phyloP scores from a whole-genome alignment of 1,140 invertebrate species.

The Zaprionus inermis region DNA sequence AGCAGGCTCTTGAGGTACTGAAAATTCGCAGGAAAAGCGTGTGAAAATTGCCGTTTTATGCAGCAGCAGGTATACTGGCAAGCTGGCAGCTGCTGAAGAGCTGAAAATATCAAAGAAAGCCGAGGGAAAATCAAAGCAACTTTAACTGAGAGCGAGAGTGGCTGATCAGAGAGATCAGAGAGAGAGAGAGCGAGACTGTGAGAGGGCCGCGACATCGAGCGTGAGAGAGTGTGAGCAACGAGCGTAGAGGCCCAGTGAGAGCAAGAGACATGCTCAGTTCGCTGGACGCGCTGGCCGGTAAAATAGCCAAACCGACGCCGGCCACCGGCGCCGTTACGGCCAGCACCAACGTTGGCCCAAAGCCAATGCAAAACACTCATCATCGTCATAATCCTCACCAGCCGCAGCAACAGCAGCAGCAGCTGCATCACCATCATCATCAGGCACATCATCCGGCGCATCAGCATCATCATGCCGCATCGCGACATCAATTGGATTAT shows the following conservation, averaged over 20 bases:
- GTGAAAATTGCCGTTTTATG: background rate
- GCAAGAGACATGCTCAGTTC: conserved; percentile 88
- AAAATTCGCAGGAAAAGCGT: background rate
- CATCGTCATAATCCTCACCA: conserved; percentile 60
- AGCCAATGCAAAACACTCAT: conserved; percentile 42
- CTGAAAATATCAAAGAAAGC: background rate
- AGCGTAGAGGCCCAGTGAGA: background rate
- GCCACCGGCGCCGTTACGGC: conserved; percentile 65
- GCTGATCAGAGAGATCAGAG: background rate
- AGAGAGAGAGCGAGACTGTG: background rate
- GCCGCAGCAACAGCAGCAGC: conserved; percentile 56
- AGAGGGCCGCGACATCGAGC: too few species aligned
- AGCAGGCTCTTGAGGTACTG: background rate
- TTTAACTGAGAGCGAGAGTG: background rate
- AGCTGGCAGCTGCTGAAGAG: background rate
- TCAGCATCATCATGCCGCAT: conserved; percentile 53
- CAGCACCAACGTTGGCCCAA: conserved; percentile 52
- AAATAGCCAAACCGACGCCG: conserved; percentile 88
- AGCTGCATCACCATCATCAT: conserved; percentile 55
- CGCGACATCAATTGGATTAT: conserved; percentile 61
- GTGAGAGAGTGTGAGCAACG: background rate
- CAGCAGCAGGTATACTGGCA: background rate
- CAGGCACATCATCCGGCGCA: conserved; percentile 57
- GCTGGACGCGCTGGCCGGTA: conserved; percentile 91
- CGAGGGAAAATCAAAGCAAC: background rate